phyloP scores from a whole-genome alignment of 2,113 vertebrate genomes.

The Polyodon spathula region DNA sequence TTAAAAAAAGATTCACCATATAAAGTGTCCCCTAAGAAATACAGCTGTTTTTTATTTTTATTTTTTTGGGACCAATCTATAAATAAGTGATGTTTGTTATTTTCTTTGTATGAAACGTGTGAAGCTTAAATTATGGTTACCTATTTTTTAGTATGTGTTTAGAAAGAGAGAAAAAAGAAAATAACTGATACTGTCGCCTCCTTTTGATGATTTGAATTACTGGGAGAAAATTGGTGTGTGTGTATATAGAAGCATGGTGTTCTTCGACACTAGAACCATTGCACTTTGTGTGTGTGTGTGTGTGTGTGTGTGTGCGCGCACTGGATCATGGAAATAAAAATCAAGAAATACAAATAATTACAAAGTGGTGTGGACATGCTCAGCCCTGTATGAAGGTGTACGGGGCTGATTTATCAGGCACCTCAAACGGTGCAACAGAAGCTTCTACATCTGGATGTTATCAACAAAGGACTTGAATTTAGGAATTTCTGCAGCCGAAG shows the following conservation, averaged over 20 bases:
- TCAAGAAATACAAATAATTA: background rate
- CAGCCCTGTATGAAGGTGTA: too few species aligned
- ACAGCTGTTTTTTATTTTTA: background rate
- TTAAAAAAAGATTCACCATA: background rate
- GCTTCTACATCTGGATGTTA: background rate
- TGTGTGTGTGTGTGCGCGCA: slow-evolving; percentile 5
- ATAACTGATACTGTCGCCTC: too few species aligned
- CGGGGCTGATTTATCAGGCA: too few species aligned
- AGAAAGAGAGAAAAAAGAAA: too few species aligned
- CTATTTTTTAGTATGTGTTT: background rate
- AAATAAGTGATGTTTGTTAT: background rate
- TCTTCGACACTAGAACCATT: slow-evolving; percentile 33
- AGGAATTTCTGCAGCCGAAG: background rate
- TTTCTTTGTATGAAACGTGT: background rate
- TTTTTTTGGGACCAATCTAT: background rate
- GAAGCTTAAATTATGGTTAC: background rate
- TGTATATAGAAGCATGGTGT: slow-evolving; percentile 5
- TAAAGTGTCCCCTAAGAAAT: background rate
- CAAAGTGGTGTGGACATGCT: background rate
- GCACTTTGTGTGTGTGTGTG: slow-evolving; percentile 37
- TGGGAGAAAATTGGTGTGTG: slow-evolving; percentile 10
- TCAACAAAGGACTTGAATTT: background rate
- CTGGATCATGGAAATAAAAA: background rate
- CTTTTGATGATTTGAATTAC: too few species aligned
- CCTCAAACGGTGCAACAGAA: background rate